Conservation (phyloP, 1,140 invertebrate genomes). For the Drosophila mayri region DNA sequence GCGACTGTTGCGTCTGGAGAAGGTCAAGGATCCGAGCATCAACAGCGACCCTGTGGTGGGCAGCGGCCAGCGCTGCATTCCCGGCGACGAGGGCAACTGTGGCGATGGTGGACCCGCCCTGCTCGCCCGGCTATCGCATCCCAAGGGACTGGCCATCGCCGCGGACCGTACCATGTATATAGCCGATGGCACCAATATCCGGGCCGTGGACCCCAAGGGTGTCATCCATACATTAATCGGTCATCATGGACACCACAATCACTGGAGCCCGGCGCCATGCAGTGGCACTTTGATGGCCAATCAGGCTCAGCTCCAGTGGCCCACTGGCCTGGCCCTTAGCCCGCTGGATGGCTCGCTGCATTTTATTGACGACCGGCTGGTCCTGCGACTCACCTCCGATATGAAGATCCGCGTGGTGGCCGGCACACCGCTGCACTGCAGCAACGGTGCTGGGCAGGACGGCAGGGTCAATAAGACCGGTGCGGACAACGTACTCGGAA, state of each 20-base stretch:
- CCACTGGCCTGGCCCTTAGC: slow-evolving; percentile 95
- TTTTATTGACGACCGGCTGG: slow-evolving; percentile 97
- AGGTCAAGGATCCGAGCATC: slow-evolving; percentile 92
- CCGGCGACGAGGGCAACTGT: slow-evolving; percentile 95
- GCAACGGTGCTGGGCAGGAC: slow-evolving; percentile 79
- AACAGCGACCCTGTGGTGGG: slow-evolving; percentile 97
- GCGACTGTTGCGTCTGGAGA: slow-evolving; percentile 90
- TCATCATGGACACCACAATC: slow-evolving; percentile 95
- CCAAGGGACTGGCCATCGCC: slow-evolving; percentile 97
- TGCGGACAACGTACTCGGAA: slow-evolving; percentile 88
- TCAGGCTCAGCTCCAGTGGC: slow-evolving; percentile 97
- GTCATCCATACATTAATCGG: slow-evolving; percentile 98
- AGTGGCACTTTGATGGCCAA: slow-evolving; percentile 91
- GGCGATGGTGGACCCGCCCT: slow-evolving; percentile 96
- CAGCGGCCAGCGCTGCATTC: slow-evolving; percentile 97
- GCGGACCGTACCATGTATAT: slow-evolving; percentile 97
- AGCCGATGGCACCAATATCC: slow-evolving; percentile 96
- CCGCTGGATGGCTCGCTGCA: slow-evolving; percentile 97
- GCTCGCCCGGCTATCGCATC: slow-evolving; percentile 96
- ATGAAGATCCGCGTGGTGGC: slow-evolving; percentile 96
- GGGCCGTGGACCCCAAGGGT: slow-evolving; percentile 94
- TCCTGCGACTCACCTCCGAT: slow-evolving; percentile 95
- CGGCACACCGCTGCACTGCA: slow-evolving; percentile 95
- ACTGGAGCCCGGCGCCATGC: slow-evolving; percentile 95
- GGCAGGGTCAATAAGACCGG: slow-evolving; percentile 83